Evolutionary conservation across 2,113 vertebrate genomes (phyloP).

Genomic region (Crotalus horridus): DNA sequence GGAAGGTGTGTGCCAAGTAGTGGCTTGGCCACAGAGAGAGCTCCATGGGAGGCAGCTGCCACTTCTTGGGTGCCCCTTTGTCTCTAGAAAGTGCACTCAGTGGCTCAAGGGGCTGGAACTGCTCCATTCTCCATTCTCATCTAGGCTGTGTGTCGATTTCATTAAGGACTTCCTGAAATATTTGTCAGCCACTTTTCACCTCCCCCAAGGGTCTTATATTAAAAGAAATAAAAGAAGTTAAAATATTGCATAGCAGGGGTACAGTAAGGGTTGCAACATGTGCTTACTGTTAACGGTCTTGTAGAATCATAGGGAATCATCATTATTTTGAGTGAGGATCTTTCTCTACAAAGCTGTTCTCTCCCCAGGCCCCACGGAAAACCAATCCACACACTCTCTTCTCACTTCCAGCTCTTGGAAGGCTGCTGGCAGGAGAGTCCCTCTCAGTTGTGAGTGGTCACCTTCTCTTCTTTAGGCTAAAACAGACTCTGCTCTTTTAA

Average conservation of each 20-base stretch:
- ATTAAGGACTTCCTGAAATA: background rate
- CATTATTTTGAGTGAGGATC: background rate
- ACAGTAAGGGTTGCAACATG: background rate
- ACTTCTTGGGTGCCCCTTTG: background rate
- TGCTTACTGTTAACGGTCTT: background rate
- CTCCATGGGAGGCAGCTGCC: background rate
- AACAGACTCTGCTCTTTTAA: background rate
- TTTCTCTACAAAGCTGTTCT: background rate
- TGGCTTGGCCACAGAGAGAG: background rate
- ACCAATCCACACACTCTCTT: background rate
- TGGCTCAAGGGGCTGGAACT: background rate
- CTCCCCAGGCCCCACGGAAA: background rate
- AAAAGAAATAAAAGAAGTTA: background rate
- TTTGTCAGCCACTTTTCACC: background rate
- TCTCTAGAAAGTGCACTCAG: no score
- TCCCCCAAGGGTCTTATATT: background rate
- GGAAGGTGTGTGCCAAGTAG: background rate
- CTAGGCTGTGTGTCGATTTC: background rate
- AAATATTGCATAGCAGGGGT: background rate
- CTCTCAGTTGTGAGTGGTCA: background rate
- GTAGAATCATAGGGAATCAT: background rate
- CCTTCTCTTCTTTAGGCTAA: background rate
- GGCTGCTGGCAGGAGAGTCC: background rate
- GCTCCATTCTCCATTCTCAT: background rate
- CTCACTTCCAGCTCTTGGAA: background rate